These are phyloP conservation scores for Presbytis comata DNA, from an alignment of 2,797 vertebrate species.

Conservation along the genomic window DNA sequence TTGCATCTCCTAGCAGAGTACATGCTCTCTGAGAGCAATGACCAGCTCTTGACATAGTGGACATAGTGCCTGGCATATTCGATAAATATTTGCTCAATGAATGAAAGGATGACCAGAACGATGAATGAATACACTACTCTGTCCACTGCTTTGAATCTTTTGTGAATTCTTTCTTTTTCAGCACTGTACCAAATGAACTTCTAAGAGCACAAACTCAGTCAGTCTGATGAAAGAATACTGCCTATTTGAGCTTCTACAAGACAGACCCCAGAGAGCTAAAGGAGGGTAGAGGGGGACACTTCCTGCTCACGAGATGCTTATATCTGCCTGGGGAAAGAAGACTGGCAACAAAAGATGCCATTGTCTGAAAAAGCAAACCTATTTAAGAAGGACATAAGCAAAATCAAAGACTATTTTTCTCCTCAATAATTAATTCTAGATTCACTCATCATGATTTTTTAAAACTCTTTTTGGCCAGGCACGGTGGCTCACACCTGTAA, in stretches of 20 bases:
- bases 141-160: not conserved
- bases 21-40: not conserved
- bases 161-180: not conserved
- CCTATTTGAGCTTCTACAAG: not conserved
- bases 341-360: not conserved
- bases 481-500: not conserved
- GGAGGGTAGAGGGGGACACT: not conserved
- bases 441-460: not conserved
- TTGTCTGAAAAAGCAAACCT: not conserved
- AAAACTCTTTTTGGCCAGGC: not conserved
- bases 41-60: not conserved
- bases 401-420: not conserved
- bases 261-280: not conserved
- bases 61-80: not conserved
- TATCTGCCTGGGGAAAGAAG: not conserved
- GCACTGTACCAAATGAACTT: not conserved
- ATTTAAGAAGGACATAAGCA: not conserved
- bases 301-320: not conserved
- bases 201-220: not conserved
- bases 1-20: not conserved
- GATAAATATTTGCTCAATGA: not conserved
- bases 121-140: not conserved
- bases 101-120: not conserved
- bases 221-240: not conserved
- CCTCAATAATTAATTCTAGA: conserved; percentile 4